Evolutionary conservation across 2,888 invertebrate species (phyloP), one percentile per base, ranked within the genome.

Genomic region (Diarsia mendica): DNA sequence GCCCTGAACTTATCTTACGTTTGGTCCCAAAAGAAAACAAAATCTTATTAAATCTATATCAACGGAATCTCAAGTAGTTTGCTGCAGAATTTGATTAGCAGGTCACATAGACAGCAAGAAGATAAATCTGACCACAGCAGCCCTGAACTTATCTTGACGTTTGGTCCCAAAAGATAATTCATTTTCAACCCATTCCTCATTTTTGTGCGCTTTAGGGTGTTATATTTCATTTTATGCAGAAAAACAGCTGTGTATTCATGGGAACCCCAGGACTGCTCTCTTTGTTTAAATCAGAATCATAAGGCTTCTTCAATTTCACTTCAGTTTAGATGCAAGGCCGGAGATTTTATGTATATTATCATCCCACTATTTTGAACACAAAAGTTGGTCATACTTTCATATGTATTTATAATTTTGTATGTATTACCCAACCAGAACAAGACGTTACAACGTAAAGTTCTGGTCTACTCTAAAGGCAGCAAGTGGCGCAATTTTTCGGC

Each of bases 401-500:
- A 76, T 44, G 23, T 48, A 53, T 63, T 20, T 39, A 67, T 58
- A 72, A 76, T 80, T 74, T 76, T 74, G 65, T 72, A 61, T 63
- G 33, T 65, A 84, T 87, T 88, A 69, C 85, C 67, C 70, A 88
- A 87, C 75, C 64, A 79, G 65, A 82, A 80, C 77, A 75, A 70
- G 72, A 66, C 66, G 73, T 85, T 83, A 75, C 83, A 87, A 72
- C 79, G 80, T 83, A 76, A 75, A 84, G 75, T 88, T 88, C 64
- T 87, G 84, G 80, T 86, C 74, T 83, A 82, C 83, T 80, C 77
- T 79, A 79, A 85, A 88, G 77, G 88, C 86, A 86, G 90, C 90
- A 94, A 93, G 94, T 96, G 96, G 95, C 96, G 96, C 94, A 96
- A 96, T 93, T 93, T 94, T 95, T 95, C 93, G 94, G 92, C 92